Percentiles rank a stretch among this genome's conserved stretches.
Conservation (phyloP, 2,888 invertebrate species). For the Sphecodes monilicornis region DNA sequence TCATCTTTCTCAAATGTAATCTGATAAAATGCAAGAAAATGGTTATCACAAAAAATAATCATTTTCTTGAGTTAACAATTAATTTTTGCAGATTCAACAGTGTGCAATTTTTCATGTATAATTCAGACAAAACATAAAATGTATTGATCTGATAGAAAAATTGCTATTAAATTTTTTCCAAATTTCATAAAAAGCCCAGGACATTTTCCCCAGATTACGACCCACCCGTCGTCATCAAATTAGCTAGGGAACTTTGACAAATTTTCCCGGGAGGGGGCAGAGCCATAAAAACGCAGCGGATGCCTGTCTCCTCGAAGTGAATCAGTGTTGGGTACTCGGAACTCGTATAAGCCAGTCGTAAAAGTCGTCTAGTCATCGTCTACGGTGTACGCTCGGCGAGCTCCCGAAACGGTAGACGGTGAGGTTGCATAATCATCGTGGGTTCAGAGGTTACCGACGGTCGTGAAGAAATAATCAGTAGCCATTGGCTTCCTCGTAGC, state of each 20-base stretch:
- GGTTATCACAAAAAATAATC: no score
- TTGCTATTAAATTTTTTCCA: neutral
- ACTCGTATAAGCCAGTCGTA: conserved; percentile 31
- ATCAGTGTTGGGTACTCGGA: neutral
- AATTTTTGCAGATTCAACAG: neutral
- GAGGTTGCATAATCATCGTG: conserved; percentile 62
- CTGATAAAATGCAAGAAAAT: no score
- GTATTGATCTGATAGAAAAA: neutral
- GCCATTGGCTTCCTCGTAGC: conserved; percentile 67
- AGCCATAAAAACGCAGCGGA: neutral
- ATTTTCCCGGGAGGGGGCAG: neutral
- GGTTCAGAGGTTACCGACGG: conserved; percentile 58
- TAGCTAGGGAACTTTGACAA: neutral
- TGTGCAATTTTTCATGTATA: no score
- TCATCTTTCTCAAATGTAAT: no score
- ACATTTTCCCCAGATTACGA: neutral
- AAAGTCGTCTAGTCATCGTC: conserved; percentile 65
- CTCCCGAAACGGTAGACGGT: conserved; percentile 62
- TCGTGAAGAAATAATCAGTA: conserved; percentile 65
- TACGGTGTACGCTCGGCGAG: conserved; percentile 43
- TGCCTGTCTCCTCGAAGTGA: neutral
- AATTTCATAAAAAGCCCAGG: neutral
- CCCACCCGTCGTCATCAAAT: neutral
- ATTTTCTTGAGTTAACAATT: no score
- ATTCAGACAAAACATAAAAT: no score